Conservation (phyloP, 2,888 invertebrate genomes). For the Neoaliturus tenellus region DNA sequence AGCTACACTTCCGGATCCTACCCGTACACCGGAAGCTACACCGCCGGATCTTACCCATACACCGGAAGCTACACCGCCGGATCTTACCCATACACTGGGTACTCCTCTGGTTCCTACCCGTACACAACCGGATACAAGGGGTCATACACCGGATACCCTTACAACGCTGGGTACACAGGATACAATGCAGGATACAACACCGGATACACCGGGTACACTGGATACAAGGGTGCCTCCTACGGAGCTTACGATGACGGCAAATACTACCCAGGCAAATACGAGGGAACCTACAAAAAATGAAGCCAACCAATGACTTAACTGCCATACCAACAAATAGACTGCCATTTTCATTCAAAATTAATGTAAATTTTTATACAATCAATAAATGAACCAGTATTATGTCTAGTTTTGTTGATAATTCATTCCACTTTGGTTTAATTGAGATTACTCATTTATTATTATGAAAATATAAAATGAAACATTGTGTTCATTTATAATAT, state of each 20-base stretch:
- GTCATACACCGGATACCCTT: slow-evolving; percentile 5
- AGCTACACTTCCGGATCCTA: slow-evolving; percentile 11
- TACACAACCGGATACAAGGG: slow-evolving; percentile 23
- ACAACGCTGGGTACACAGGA: background rate
- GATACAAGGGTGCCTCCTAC: background rate
- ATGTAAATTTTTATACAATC: no score
- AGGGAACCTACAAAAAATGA: slow-evolving; percentile 19
- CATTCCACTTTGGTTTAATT: no score
- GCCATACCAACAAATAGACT: no score
- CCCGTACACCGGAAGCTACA: slow-evolving; percentile 22
- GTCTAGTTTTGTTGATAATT: no score
- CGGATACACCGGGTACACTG: slow-evolving; percentile 8
- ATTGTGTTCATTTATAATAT: no score
- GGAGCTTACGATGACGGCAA: slow-evolving; percentile 39
- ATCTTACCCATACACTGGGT: background rate
- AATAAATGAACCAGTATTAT: no score
- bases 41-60: slow-evolving; percentile 2
- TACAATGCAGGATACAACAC: background rate
- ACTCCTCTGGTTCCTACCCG: background rate
- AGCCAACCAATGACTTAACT: no score
- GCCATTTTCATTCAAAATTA: no score
- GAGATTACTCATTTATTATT: no score
- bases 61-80: slow-evolving; percentile 17
- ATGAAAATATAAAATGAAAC: no score
- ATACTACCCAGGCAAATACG: slow-evolving; percentile 40